Conservation (phyloP, 2,113 vertebrate genomes). For the Gallinago undulata region DNA sequence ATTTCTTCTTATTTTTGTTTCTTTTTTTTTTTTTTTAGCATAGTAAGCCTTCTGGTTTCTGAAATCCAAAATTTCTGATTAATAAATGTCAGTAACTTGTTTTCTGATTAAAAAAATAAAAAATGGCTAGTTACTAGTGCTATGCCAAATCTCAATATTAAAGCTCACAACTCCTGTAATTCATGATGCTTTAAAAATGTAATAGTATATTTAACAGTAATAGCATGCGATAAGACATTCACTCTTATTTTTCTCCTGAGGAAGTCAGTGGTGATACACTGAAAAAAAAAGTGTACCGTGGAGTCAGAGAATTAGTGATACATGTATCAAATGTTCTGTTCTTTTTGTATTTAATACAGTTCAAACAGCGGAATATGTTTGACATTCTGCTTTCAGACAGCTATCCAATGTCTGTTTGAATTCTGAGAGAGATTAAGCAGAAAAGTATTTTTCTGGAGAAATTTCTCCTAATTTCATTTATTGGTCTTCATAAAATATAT, state of each 20-base stretch:
- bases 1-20: not conserved
- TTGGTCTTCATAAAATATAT: not conserved
- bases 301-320: not conserved
- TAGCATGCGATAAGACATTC: accelerated
- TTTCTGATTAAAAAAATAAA: not conserved
- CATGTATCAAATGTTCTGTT: not conserved
- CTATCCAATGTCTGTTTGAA: not conserved
- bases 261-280: not conserved
- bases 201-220: not conserved
- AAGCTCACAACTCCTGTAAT: not conserved
- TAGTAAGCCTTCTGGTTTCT: not conserved
- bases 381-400: not conserved
- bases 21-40: no score
- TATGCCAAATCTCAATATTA: not conserved
- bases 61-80: not conserved
- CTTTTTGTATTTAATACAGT: not conserved
- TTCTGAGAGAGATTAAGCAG: not conserved
- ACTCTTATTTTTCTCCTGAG: not conserved
- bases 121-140: not conserved
- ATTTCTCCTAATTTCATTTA: not conserved
- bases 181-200: not conserved
- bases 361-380: not conserved
- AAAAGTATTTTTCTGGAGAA: not conserved
- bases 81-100: not conserved
- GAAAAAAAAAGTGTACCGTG: not conserved